phyloP scores from a whole-genome alignment of 2,113 vertebrate species.

The Scomber colias region DNA sequence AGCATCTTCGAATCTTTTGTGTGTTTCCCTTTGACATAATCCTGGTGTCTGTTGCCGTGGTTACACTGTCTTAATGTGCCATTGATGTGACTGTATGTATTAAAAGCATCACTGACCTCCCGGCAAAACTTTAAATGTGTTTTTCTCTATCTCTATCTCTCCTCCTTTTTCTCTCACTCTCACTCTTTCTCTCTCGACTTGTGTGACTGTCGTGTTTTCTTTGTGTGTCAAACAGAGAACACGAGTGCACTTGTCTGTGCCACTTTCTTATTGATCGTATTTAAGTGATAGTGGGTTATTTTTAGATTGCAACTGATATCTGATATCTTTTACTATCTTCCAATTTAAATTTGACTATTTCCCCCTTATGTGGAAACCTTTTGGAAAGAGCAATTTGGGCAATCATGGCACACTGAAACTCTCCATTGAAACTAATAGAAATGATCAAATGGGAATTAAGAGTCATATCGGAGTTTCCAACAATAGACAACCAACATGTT shows the following conservation, averaged over 20 bases:
- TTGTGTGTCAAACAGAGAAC: conserved; percentile 40
- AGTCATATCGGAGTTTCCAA: not conserved
- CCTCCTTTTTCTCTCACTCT: not conserved
- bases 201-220: conserved; percentile 32
- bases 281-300: conserved; percentile 36
- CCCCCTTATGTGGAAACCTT: not conserved
- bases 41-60: conserved; percentile 79
- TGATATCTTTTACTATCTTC: not conserved
- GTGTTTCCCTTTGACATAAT: conserved; percentile 67
- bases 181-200: not conserved
- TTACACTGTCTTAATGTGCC: conserved; percentile 76
- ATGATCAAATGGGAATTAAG: not conserved
- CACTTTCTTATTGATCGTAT: conserved; percentile 40
- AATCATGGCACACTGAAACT: not conserved
- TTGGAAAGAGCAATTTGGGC: not conserved
- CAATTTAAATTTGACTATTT: not conserved
- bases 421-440: not conserved
- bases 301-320: conserved; percentile 32
- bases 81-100: conserved; percentile 73
- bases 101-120: conserved; percentile 67
- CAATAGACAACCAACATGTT: not conserved
- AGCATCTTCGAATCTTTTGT: conserved; percentile 63
- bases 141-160: not conserved
- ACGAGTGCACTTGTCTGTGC: conserved; percentile 36
- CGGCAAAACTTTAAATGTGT: conserved; percentile 55